phyloP scores from a whole-genome alignment of 2,888 invertebrate genomes.

The Rhorus exstirpatorius region DNA sequence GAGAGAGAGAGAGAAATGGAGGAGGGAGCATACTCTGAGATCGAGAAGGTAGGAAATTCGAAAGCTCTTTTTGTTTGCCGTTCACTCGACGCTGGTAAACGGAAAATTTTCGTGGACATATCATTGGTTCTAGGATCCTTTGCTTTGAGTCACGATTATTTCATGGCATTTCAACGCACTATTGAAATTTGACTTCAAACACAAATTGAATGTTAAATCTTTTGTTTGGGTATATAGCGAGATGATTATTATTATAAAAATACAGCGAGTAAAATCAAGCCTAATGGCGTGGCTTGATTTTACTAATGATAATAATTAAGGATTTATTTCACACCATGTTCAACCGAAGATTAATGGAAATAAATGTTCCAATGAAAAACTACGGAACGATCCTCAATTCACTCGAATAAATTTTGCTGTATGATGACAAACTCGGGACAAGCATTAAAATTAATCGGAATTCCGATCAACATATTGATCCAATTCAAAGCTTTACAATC shows the following conservation, averaged over 20 bases:
- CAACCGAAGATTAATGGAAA: no score
- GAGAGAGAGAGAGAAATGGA: conserved; percentile 10
- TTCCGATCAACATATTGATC: conserved; percentile 59
- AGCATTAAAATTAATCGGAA: conserved; percentile 47
- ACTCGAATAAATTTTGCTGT: no score
- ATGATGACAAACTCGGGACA: no score
- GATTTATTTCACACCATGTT: no score
- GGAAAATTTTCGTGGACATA: conserved; percentile 47
- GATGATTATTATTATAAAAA: no score
- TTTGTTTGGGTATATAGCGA: no score
- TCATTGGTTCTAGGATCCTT: conserved; percentile 26
- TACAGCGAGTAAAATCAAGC: no score
- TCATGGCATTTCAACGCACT: not conserved
- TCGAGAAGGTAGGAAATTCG: conserved; percentile 74
- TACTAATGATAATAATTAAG: no score
- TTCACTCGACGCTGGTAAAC: conserved; percentile 72
- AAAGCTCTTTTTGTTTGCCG: conserved; percentile 79
- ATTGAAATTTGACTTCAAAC: not conserved
- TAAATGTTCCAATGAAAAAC: no score
- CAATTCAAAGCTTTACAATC: conserved; percentile 52
- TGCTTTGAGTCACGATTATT: conserved; percentile 10
- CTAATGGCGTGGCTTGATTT: no score
- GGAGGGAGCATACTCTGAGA: conserved; percentile 66
- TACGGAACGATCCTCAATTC: no score
- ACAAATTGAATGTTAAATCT: not conserved